phyloP scores from a whole-genome alignment of 2,797 vertebrate genomes.

The Tragopan temminckii region DNA sequence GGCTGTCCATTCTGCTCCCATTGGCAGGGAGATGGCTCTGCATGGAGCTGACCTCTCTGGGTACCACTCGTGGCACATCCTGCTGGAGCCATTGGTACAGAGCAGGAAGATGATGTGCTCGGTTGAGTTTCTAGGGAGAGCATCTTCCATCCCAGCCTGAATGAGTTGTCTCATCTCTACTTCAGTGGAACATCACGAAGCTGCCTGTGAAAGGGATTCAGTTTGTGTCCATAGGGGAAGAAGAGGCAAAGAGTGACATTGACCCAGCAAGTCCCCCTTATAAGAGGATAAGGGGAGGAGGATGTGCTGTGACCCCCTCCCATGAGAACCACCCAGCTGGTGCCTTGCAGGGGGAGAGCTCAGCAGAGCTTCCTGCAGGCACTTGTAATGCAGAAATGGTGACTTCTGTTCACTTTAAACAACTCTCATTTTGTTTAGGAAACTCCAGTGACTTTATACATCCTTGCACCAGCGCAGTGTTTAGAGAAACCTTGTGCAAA shows the following conservation, averaged over 20 bases:
- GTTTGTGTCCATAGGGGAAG: neutral
- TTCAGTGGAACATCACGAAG: neutral
- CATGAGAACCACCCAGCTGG: neutral
- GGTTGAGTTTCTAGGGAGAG: neutral
- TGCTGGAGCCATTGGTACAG: neutral
- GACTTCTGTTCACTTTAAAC: neutral
- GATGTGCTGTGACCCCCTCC: neutral
- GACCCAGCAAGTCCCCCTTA: too few relatives aligned
- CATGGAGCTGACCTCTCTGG: neutral
- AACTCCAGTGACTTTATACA: neutral
- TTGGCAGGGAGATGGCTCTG: neutral
- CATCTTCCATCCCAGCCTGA: neutral
- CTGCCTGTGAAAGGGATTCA: neutral
- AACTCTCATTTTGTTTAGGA: neutral
- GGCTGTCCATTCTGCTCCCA: neutral
- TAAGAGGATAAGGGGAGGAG: neutral
- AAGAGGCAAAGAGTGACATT: neutral
- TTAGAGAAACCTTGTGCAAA: neutral
- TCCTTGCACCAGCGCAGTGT: neutral
- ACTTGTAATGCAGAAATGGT: neutral
- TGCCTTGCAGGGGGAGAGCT: neutral
- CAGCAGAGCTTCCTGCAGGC: neutral
- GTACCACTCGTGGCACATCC: fast-evolving
- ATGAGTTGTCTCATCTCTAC: neutral
- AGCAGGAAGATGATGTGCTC: neutral